Conservation (phyloP, 2,797 vertebrate species). For the Anguilla anguilla region DNA sequence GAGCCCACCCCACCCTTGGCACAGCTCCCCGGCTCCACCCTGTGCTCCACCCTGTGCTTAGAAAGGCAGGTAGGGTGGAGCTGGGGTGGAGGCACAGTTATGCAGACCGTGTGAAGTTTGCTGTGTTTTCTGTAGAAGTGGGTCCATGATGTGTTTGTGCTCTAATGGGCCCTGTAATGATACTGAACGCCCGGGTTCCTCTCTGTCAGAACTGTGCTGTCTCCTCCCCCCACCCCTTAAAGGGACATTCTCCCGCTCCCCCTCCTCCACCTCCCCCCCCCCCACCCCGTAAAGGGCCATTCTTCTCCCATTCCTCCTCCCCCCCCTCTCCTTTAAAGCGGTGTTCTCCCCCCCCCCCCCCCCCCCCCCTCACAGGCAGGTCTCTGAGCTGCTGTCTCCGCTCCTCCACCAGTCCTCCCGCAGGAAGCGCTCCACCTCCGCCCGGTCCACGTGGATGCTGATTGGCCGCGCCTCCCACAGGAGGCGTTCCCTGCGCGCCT, state of each 20-base stretch:
- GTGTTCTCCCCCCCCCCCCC: background rate
- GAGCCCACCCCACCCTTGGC: background rate
- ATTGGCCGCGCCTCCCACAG: conserved; percentile 55
- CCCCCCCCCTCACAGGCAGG: conserved; percentile 42
- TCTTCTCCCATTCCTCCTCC: background rate
- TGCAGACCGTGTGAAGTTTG: background rate
- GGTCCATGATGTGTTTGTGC: background rate
- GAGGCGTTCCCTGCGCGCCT: conserved; percentile 52
- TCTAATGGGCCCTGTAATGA: background rate
- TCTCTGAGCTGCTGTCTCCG: conserved; percentile 41
- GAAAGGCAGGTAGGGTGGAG: conserved; percentile 25
- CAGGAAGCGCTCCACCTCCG: conserved; percentile 74
- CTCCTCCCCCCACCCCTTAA: too few species aligned
- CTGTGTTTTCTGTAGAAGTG: background rate
- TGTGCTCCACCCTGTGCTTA: background rate
- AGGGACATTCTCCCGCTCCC: too few species aligned
- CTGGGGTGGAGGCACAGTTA: background rate
- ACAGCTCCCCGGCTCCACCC: conserved; percentile 28
- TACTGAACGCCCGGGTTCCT: too few species aligned
- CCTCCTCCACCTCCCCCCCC: too few species aligned
- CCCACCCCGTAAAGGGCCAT: background rate
- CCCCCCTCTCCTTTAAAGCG: too few species aligned
- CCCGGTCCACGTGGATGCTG: conserved; percentile 50
- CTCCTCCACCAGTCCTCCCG: conserved; percentile 59
- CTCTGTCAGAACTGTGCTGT: too few species aligned